Base-by-base conservation (phyloP, 2,797 vertebrate genomes). In the Ptychobarbus kaznakovi region DNA sequence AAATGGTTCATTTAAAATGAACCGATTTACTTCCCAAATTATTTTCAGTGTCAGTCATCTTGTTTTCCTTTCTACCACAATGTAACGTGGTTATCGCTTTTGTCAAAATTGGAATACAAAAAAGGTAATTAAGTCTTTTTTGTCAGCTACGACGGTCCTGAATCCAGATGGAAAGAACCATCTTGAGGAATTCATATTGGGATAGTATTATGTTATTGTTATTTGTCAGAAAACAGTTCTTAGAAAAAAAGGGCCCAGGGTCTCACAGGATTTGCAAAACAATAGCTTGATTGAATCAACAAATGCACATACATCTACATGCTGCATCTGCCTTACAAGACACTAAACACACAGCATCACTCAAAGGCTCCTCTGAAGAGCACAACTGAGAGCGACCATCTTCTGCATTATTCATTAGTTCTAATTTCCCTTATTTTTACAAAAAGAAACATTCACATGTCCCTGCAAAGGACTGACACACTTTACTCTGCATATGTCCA, bases 331-430 rank as follows among this genome's bases (percentile, higher is more conserved):
- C 51, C 68, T 75, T 68, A 77, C 73, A 88, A 72, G 90, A 90
- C 87, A 82, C 88, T 82, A 89, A 86, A 86, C 68, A 88, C 89
- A 69, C 89, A 89, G 86, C 56, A 79, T 86, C 82, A 90, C 90
- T 90, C n/a, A 78, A 35, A 81, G 18, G 35, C 87, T 61, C 85
- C 87, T 83, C 91, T 81, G 89, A 88, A 80, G 65, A 87, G 88
- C 88, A 74, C 84, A 68, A 51, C 85, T 88, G 89, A 90, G 85
- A 25, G 28, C 74, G 69, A 89, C 87, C 86, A 78, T 87, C 83
- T 91, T 86, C 91, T 94, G 89, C 88, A 93, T 94, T 91, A 86
- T 94, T 90, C 86, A 94, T 92, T 88, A 93, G 56, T 22, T 84
- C 85, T 94, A 93, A 94, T 93, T 92, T 92, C 78, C 40, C 42